Base-by-base conservation (phyloP, 2,113 vertebrate genomes). In the Eptatretus burgeri region DNA sequence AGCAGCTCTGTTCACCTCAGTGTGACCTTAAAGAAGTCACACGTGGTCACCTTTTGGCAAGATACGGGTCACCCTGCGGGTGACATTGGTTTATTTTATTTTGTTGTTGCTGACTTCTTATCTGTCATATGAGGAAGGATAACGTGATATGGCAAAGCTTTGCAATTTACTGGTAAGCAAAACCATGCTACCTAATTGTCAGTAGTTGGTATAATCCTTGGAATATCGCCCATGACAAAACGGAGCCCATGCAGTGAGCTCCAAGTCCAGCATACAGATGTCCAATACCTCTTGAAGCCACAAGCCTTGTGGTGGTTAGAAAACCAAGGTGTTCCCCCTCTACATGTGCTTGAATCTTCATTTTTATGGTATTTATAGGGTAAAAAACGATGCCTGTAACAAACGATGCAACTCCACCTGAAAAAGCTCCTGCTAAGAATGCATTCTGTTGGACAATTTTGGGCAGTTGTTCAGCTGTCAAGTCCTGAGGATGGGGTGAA, bases 191-290 rank as follows among this genome's bases (percentile, higher is more conserved):
- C 27, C 27, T 60, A 17, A 10, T 20, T 12, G 11, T 60, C 10
- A 60, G n/a, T n/a, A 60, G n/a, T 20, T 20, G 56, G 56, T 60
- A 60, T 2, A 20, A 60, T 20, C 56, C 56, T 20, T 60, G n/a
- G 19, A 60, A 60, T 20, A 60, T 20, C 11, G 56, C 56, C 56
- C 56, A 60, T 20, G 56, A 60, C 10, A 60, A 17, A 20, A 60
- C 20, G 9, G 56, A 60, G 12, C 56, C 56, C 56, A 60, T n/a
- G 56, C 56, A 60, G 19, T 60, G 56, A n/a, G 56, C 56, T n/a
- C n/a, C 20, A 10, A 60, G n/a, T 10, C 56, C 56, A 13, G n/a
- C n/a, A 20, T 60, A 60, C 2, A 60, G 56, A n/a, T 20, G 56
- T 1, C 56, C 20, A 20, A 20, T 60, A n/a, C 56, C 56, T 20